These are phyloP conservation scores for Nothobranchius kuhntae DNA, from an alignment of 2,113 vertebrate genomes.

Conservation along the genomic window DNA sequence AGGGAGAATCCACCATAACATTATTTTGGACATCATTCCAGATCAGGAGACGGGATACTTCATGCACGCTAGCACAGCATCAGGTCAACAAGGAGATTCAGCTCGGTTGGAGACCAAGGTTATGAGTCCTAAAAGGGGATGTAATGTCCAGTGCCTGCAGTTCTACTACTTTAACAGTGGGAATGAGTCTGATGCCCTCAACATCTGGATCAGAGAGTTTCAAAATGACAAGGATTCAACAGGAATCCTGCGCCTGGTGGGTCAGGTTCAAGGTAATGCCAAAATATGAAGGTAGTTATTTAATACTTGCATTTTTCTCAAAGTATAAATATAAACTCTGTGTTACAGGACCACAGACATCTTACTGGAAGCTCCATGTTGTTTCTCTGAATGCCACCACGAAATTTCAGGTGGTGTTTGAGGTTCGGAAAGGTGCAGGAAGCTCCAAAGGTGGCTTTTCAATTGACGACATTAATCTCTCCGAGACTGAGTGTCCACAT, in stretches of 20 bases:
- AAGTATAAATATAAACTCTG: too few relatives aligned
- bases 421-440: constrained; percentile 74
- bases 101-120: constrained; percentile 79
- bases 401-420: constrained; percentile 83
- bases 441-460: constrained; percentile 82
- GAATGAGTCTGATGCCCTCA: constrained; percentile 65
- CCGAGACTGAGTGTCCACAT: constrained; percentile 83
- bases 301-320: too few relatives aligned
- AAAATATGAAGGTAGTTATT: too few relatives aligned
- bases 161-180: constrained; percentile 85
- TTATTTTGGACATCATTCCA: background rate
- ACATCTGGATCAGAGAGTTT: constrained; percentile 81
- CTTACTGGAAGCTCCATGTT: constrained; percentile 82
- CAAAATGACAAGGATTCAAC: background rate
- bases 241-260: constrained; percentile 61
- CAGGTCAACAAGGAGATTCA: constrained; percentile 40
- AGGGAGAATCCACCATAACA: too few relatives aligned
- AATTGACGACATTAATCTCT: constrained; percentile 88
- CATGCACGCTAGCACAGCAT: constrained; percentile 77
- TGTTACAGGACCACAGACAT: background rate
- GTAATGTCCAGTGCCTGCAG: constrained; percentile 83
- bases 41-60: constrained; percentile 57
- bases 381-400: constrained; percentile 63
- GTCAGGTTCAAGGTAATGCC: too few relatives aligned
- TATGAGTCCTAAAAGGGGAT: constrained; percentile 71